Percentiles rank a stretch among this genome's conserved stretches.
These are phyloP conservation scores for Pegoplata infirma DNA, from an alignment of 2,888 invertebrate genomes.

Conservation along the genomic window DNA sequence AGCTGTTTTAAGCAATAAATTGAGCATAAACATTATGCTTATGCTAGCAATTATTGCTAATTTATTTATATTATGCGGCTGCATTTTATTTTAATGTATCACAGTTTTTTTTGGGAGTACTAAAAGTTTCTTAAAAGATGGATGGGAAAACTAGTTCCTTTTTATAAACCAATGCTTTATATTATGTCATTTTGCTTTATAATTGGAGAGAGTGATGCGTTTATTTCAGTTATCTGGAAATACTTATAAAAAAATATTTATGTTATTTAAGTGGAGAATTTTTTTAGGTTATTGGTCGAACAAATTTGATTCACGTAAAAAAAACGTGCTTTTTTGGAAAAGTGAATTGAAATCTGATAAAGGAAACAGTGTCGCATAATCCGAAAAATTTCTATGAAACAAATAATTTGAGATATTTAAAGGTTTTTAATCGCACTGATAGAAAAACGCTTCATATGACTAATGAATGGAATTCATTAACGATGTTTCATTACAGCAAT, in stretches of 20 bases:
- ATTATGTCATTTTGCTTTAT: conserved; percentile 47
- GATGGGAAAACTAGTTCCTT: not conserved
- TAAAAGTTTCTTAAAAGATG: not conserved
- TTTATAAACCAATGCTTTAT: conserved; percentile 5
- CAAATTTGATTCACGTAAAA: too few relatives aligned
- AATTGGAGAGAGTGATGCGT: not conserved
- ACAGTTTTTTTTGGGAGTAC: conserved; percentile 50
- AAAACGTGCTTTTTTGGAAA: too few relatives aligned
- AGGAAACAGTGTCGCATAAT: too few relatives aligned
- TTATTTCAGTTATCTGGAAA: conserved; percentile 13
- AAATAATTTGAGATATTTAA: too few relatives aligned
- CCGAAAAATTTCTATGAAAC: too few relatives aligned
- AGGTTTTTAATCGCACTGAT: too few relatives aligned
- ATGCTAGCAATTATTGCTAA: conserved; percentile 62
- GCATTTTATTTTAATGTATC: conserved; percentile 63
- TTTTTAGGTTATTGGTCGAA: too few relatives aligned
- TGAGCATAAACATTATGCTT: conserved; percentile 63
- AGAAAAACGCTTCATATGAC: too few relatives aligned
- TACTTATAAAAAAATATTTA: conserved; percentile 5
- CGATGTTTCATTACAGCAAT: too few relatives aligned
- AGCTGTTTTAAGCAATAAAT: conserved; percentile 65
- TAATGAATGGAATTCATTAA: too few relatives aligned
- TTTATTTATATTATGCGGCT: conserved; percentile 56
- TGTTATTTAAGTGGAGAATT: too few relatives aligned
- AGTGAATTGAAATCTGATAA: too few relatives aligned